Base-by-base conservation (phyloP, 2,797 vertebrate genomes). In the Morelia viridis region DNA sequence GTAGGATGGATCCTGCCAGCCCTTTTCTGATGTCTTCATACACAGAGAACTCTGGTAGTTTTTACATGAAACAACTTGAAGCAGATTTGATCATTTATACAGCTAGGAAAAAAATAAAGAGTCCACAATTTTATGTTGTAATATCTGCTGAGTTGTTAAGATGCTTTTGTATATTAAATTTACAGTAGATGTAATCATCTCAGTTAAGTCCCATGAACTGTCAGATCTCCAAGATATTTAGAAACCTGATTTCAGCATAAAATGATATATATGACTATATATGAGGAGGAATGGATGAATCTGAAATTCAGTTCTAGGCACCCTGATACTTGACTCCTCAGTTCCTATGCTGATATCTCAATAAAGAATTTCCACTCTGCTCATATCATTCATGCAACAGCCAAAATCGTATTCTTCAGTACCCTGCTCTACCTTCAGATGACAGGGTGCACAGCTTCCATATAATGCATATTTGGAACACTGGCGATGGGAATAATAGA, bases 31-130 rank as follows among this genome's bases (percentile, higher is more conserved):
- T 3, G 17, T 22, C 13, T 57, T 50, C 31, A 89, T 26, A 89
- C 65, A 93, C 87, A 50, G 26, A 89, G 80, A 6, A 93, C 41
- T 35, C 92, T 26, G 24, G 76, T 46, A n/a, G 71, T 57, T 35
- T 90, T 26, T 57, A 61, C 26, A 58, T 50, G 50, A 11, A 91
- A 92, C 85, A 2, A 93, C 24, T 26, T 35, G 56, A 71, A 71
- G 57, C 12, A 68, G 31, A 68, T n/a, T 50, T 91, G 62, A 50
- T 8, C 68, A 65, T 65, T 8, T 61, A 76, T 12, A 41, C 7
- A 91, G 41, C 76, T 92, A 86, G 6, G 0, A 3, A 8, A 11
- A 60, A 61, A 88, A 57, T 4, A 89, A 86, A 93, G 13, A 87
- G 68, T 41, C 57, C 53, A 62, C 17, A 76, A 41, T 76, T 17